These are phyloP conservation scores for Furnarius figulus DNA, from an alignment of 2,113 vertebrate genomes.

Conservation along the genomic window DNA sequence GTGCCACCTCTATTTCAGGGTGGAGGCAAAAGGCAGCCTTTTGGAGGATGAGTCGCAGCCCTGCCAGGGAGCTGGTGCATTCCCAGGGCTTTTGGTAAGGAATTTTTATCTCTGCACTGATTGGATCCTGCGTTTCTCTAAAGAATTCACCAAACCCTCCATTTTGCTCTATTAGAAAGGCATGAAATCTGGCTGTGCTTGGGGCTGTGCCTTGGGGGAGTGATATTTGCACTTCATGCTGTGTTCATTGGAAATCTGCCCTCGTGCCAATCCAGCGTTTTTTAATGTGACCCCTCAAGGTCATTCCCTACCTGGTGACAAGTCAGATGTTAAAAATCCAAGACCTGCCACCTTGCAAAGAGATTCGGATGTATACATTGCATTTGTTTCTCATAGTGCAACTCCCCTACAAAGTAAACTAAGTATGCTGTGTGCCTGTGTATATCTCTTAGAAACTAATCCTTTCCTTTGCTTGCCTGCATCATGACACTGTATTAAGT, in stretches of 20 bases:
- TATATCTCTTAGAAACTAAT: background rate
- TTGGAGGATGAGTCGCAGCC: background rate
- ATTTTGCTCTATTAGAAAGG: background rate
- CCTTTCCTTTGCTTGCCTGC: background rate
- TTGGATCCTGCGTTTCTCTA: background rate
- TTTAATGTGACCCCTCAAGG: constrained; percentile 25
- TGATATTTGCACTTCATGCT: background rate
- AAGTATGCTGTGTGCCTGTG: background rate
- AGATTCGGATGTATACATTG: background rate
- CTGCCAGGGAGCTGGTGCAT: background rate
- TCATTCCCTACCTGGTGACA: background rate
- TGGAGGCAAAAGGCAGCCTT: constrained; percentile 2
- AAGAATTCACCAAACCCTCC: background rate
- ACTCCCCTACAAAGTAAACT: background rate
- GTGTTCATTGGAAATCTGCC: background rate
- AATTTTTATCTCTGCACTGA: background rate
- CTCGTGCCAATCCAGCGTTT: background rate
- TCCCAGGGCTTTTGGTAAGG: background rate
- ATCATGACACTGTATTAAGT: background rate
- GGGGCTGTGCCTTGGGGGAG: background rate
- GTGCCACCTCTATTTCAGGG: background rate
- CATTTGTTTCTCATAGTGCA: background rate
- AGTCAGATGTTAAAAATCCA: background rate
- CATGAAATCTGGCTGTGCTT: background rate
- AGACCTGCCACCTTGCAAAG: background rate